phyloP scores from a whole-genome alignment of 2,888 invertebrate genomes.

The Saturnia japonica region DNA sequence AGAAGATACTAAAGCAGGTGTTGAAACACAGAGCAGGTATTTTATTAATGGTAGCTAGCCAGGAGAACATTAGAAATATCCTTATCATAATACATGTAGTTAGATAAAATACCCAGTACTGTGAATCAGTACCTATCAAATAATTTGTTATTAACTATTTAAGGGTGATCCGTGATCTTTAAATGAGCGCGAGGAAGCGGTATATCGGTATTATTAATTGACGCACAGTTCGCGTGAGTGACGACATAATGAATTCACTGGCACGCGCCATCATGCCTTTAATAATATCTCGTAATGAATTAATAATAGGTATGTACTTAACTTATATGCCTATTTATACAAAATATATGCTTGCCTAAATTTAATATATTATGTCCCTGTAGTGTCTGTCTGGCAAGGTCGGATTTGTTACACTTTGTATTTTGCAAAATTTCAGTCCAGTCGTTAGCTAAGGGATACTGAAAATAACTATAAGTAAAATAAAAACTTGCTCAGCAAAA shows the following conservation, averaged over 20 bases:
- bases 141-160: not conserved
- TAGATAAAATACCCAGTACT: not conserved
- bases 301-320: not conserved
- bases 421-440: not conserved
- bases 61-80: not conserved
- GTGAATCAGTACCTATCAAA: not conserved
- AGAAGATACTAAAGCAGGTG: no score
- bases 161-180: not conserved
- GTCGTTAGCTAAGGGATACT: no score
- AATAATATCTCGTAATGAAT: not conserved
- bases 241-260: constrained; percentile 55
- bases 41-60: no score
- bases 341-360: no score
- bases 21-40: no score
- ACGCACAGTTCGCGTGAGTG: constrained; percentile 36
- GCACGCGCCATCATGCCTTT: constrained; percentile 38
- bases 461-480: no score
- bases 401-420: not conserved
- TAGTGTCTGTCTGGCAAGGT: not conserved
- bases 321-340: not conserved
- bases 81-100: not conserved
- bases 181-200: not conserved
- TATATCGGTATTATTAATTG: constrained; percentile 55
- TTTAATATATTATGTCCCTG: not conserved
- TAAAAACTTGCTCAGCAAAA: no score